phyloP scores from a whole-genome alignment of 2,888 invertebrate species.

The Ormyrus labotus region DNA sequence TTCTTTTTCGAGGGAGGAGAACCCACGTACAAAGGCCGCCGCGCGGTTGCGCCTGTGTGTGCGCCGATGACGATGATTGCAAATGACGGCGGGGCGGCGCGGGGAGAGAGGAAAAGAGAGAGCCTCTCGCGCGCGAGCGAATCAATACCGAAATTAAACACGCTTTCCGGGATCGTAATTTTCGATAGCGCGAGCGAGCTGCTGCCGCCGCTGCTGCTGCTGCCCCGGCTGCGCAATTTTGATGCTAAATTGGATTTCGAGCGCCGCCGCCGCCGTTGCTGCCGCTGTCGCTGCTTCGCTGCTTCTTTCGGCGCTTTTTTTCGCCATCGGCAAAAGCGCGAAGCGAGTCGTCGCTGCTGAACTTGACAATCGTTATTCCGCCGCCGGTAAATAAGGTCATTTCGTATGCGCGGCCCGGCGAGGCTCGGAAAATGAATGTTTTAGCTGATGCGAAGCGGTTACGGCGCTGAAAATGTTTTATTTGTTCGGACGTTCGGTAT shows the following conservation, averaged over 20 bases:
- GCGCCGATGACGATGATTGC: conserved; percentile 49
- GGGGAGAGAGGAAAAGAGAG: conserved; percentile 21
- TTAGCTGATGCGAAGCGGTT: conserved; percentile 1
- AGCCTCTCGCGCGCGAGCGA: conserved; percentile 20
- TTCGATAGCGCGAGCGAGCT: conserved; percentile 23
- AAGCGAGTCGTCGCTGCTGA: neutral
- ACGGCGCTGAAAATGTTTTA: conserved; percentile 1
- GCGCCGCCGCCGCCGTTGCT: neutral
- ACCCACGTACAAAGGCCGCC: neutral
- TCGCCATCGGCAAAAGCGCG: neutral
- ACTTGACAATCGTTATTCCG: conserved; percentile 37
- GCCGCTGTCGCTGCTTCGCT: neutral
- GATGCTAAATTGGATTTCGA: conserved; percentile 36
- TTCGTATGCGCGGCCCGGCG: neutral
- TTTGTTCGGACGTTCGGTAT: neutral
- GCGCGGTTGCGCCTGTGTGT: conserved; percentile 16
- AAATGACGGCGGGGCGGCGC: conserved; percentile 32
- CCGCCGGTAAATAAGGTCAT: conserved; percentile 7
- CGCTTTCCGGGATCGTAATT: conserved; percentile 31
- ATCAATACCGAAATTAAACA: conserved; percentile 57
- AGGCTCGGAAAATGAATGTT: conserved; percentile 25
- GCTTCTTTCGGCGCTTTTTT: neutral
- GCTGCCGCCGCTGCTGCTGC: neutral
- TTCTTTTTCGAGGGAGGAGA: neutral
- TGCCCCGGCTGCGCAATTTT: neutral